A percentile compares a stretch with the other conserved stretches of the same genome.
Evolutionary conservation across 2,113 vertebrate genomes (phyloP).

Genomic region (Charina bottae): DNA sequence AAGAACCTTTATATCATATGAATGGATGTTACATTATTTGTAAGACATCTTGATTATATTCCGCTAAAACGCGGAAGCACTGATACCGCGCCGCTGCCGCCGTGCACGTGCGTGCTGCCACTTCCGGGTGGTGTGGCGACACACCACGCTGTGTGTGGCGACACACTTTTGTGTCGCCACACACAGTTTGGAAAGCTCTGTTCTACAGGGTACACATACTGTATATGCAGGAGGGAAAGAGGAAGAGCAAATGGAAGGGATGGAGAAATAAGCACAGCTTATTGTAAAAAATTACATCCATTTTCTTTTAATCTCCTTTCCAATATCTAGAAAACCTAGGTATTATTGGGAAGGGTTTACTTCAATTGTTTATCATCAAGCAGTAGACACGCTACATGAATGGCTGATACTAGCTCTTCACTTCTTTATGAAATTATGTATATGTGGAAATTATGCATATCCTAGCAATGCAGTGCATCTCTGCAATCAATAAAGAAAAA

Average conservation of each 20-base stretch:
- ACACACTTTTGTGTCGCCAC: too few relatives aligned
- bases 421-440: neutral
- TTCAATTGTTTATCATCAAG: neutral
- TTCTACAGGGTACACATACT: neutral
- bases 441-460: neutral
- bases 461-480: neutral
- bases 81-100: too few relatives aligned
- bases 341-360: neutral
- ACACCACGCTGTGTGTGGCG: too few relatives aligned
- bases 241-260: neutral
- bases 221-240: neutral
- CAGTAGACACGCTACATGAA: neutral
- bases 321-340: neutral
- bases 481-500: neutral
- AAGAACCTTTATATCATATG: neutral
- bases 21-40: neutral
- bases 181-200: too few relatives aligned
- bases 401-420: neutral
- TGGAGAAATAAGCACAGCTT: neutral
- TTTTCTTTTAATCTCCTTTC: neutral
- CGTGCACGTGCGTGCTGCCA: too few relatives aligned
- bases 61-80: too few relatives aligned
- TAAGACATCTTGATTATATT: neutral
- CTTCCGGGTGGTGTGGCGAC: too few relatives aligned
- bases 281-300: neutral